A percentile compares a stretch with the other conserved stretches of the same genome.
Evolutionary conservation across 2,797 vertebrate genomes (phyloP).

Genomic region (Lepus oiostolus): DNA sequence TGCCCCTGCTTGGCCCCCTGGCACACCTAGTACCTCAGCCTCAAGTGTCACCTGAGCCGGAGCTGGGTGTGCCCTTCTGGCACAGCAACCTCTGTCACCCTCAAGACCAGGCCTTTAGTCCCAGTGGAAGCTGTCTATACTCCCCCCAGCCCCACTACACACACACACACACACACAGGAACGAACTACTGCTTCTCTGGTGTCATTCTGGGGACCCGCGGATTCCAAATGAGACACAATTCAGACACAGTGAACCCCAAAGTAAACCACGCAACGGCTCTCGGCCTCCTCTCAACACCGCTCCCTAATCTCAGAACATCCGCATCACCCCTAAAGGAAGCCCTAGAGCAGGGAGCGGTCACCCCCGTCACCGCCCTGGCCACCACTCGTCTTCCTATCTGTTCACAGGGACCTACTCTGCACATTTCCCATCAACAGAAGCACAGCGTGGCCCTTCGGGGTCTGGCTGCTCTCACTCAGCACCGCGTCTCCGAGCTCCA

Average conservation of each 20-base stretch:
- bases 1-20: rapidly evolving
- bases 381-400: not conserved
- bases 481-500: not conserved
- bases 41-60: not conserved
- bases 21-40: not conserved
- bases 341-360: not conserved
- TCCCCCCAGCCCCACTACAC: not conserved
- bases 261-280: no score
- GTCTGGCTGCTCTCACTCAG: not conserved
- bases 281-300: no score
- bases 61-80: not conserved
- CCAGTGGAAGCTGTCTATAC: not conserved
- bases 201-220: not conserved
- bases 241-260: not conserved
- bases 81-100: not conserved
- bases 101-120: not conserved
- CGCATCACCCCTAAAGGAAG: not conserved
- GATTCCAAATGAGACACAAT: not conserved
- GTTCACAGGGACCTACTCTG: not conserved
- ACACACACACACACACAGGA: not conserved
- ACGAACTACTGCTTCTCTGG: not conserved
- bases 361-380: not conserved
- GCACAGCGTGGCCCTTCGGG: not conserved
- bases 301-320: not conserved
- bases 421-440: not conserved